These are phyloP conservation scores for Rhimphoctona megacephalus DNA, from an alignment of 2,888 invertebrate species.

Conservation along the genomic window DNA sequence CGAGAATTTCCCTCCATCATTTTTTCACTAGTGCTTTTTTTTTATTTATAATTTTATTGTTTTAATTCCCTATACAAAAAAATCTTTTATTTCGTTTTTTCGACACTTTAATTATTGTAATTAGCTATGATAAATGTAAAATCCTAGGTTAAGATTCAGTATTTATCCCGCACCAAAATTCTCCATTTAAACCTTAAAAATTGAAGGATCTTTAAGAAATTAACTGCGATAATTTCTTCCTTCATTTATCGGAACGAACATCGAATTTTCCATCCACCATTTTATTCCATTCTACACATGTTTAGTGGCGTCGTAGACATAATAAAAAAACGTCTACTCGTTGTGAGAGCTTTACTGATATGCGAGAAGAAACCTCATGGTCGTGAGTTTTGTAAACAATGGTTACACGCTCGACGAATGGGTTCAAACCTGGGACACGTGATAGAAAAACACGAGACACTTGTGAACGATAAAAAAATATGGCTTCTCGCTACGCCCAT, in stretches of 20 bases:
- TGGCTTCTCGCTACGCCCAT: slow-evolving; percentile 20
- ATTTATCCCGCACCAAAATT: too few relatives aligned
- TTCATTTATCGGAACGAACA: not conserved
- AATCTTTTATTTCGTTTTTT: not conserved
- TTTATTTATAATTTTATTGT: not conserved
- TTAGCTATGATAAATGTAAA: too few relatives aligned
- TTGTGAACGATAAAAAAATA: slow-evolving; percentile 16
- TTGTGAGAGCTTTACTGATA: too few relatives aligned
- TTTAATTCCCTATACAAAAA: not conserved
- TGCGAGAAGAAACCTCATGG: not conserved
- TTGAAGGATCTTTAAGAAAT: too few relatives aligned
- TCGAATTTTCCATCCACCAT: not conserved
- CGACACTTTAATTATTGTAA: too few relatives aligned
- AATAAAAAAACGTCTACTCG: not conserved
- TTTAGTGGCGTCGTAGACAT: not conserved
- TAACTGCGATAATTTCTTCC: not conserved
- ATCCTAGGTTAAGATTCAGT: too few relatives aligned
- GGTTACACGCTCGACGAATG: not conserved
- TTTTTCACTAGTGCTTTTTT: not conserved
- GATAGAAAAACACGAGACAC: slow-evolving; percentile 6
- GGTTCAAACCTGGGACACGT: not conserved
- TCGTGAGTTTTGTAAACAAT: not conserved
- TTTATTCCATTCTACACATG: not conserved
- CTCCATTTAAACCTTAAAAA: not conserved
- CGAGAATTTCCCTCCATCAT: slow-evolving; percentile 42